These are phyloP conservation scores for Microdon myrmicae DNA, from an alignment of 2,888 invertebrate species.

Conservation along the genomic window DNA sequence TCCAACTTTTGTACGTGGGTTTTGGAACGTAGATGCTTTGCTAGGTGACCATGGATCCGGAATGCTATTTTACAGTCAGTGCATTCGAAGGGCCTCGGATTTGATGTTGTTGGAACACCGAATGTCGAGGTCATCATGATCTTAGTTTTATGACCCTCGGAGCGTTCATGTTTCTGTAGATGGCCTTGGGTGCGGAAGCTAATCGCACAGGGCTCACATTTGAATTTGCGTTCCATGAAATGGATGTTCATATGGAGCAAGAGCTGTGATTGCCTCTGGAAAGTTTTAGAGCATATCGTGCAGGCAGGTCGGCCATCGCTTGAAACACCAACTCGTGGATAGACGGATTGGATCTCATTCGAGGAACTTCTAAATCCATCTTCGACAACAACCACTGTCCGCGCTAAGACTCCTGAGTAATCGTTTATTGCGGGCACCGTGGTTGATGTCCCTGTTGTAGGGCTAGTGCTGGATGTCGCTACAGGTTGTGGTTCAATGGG, in stretches of 20 bases:
- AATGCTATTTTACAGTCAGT: slow-evolving; percentile 96
- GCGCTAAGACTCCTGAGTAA: slow-evolving; percentile 62
- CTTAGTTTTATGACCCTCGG: slow-evolving; percentile 92
- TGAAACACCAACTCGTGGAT: slow-evolving; percentile 68
- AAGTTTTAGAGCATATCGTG: slow-evolving; percentile 89
- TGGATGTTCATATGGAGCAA: slow-evolving; percentile 94
- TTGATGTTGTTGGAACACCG: slow-evolving; percentile 84
- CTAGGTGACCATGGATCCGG: slow-evolving; percentile 94
- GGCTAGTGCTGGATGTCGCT: slow-evolving; percentile 8
- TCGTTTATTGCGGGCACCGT: slow-evolving; percentile 62
- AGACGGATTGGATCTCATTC: slow-evolving; percentile 64
- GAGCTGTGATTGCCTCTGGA: slow-evolving; percentile 90
- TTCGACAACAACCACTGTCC: slow-evolving; percentile 71
- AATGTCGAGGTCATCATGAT: slow-evolving; percentile 88
- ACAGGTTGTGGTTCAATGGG: slow-evolving; percentile 19
- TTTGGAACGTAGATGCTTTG: slow-evolving; percentile 95
- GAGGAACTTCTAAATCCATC: slow-evolving; percentile 72
- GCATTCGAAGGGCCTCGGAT: slow-evolving; percentile 96
- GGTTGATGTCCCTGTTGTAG: slow-evolving; percentile 57
- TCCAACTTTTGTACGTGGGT: slow-evolving; percentile 95
- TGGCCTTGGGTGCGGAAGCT: slow-evolving; percentile 92
- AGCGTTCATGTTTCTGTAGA: slow-evolving; percentile 91
- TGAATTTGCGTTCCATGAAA: slow-evolving; percentile 90
- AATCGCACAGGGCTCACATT: slow-evolving; percentile 91
- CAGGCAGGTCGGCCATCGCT: slow-evolving; percentile 81